Base-by-base conservation (phyloP, 2,888 invertebrate species). In the Unio pictorum region DNA sequence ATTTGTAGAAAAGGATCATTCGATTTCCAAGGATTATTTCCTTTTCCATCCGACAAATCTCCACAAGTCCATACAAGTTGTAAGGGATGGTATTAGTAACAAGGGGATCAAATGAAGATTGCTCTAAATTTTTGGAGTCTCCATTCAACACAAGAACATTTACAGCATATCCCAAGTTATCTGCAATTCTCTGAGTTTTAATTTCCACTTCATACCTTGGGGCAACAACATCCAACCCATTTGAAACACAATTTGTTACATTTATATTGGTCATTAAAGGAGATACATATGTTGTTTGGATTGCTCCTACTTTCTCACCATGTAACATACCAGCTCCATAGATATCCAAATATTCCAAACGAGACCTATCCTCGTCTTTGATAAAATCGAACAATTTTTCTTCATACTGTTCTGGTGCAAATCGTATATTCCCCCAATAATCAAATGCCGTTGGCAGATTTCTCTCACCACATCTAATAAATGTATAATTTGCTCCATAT, bases 11-110 rank as follows among this genome's bases (percentile, higher is more conserved):
- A 28, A 99, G 89, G 0, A 99, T 90, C 7, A 98, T 93, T 63
- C 98, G 92, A 87, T 98, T 97, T 89, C 96, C 95, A 2, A 99
- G 93, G 3, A 93, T 92, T 23, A 99, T 93, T 87, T 95, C 95
- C 91, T 99, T 99, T 68, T 95, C 94, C 1, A 97, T 95, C 87
- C 98, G 97, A 89, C 99, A 99, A 80, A 99, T 97, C 81, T 99
- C 97, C 23, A 99, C 94, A 84, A 99, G 91, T 55, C 99, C 97
- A 90, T 97, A 98, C 58, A 97, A 91, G 86, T 96, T 94, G 87
- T 97, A 97, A 0, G 98, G 97, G 17, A 97, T 92, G 3, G 86
- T 86, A 67, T 84, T 86, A 70, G 94, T 93, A 83, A 94, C 94
- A 5, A 98, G 91, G 0, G 98, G 98, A 1, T 93, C 93, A 86